Base-by-base conservation (phyloP, 2,888 invertebrate species). In the Drosophila greeni region DNA sequence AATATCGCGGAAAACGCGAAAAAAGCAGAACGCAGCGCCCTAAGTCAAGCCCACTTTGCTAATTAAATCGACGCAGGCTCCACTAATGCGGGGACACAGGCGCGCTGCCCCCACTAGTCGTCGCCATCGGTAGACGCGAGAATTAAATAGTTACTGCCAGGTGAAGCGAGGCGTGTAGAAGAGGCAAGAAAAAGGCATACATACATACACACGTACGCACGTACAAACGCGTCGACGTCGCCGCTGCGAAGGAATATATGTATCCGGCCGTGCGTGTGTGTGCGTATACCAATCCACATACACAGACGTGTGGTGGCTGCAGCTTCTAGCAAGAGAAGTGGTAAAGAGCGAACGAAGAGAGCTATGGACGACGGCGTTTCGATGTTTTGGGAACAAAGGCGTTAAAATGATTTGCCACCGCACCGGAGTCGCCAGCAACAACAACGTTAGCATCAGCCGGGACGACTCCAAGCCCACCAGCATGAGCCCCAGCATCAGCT, bases 171-270 rank as follows among this genome's bases (percentile, higher is more conserved):
- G 37, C 37, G 58, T 39, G 58, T 37, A 37, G 53, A 53, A 59
- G 58, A 26, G 45, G 56, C 74, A 66, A 51, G 54, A 54, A 82
- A 84, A 79, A 70, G 84, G 76, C 82, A 75, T 76, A 78, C 73
- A 76, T 72, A 72, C 80, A 76, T 67, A 78, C 76, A 72, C 54
- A 55, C 55, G 55, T 71, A 77, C 74, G 70, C 77, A 74, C 76
- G 29, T 45, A 31, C 45, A 54, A 48, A 67, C 75, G 75, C 36
- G 65, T 54, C 60, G 61, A 51, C 52, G 51, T 48, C 71, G 75
- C 74, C 76, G 82, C 67, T 75, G 66, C 71, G 61, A 69, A 76
- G 77, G 67, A 82, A 82, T 77, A 82, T 77, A 77, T 77, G 76
- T 82, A 77, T 76, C 69, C 76, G 65, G 60, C 61, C 74, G 57